A percentile compares a stretch with the other conserved stretches of the same genome.
phyloP scores from a whole-genome alignment of 2,113 vertebrate genomes.

The Callopanchax toddi region DNA sequence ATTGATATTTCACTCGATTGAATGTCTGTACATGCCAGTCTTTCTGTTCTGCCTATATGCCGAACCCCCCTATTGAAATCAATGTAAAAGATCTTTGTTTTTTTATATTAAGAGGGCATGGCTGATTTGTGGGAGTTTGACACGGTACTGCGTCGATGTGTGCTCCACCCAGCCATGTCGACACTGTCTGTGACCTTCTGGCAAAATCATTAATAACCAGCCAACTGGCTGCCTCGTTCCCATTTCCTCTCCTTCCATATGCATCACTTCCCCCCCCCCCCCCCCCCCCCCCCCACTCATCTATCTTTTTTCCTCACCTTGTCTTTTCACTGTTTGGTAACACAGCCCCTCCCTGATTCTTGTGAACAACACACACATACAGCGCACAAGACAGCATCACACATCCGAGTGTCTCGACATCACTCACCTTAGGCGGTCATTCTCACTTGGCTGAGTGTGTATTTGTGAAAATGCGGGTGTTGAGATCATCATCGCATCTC shows the following conservation, averaged over 20 bases:
- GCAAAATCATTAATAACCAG: slow-evolving; percentile 66
- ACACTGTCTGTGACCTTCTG: slow-evolving; percentile 67
- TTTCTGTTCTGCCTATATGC: slow-evolving; percentile 14
- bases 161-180: slow-evolving; percentile 54
- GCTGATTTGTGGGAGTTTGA: slow-evolving; percentile 56
- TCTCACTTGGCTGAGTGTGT: slow-evolving; percentile 6
- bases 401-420: slow-evolving; percentile 21
- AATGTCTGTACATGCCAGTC: slow-evolving; percentile 28
- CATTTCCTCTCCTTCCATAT: slow-evolving; percentile 26
- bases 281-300: slow-evolving; percentile 18
- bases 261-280: slow-evolving; percentile 20
- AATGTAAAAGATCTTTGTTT: slow-evolving; percentile 45
- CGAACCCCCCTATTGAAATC: slow-evolving; percentile 41
- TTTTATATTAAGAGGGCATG: slow-evolving; percentile 46
- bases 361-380: slow-evolving; percentile 14
- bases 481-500: background rate
- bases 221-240: slow-evolving; percentile 33
- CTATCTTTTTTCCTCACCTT: slow-evolving; percentile 32
- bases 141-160: slow-evolving; percentile 54
- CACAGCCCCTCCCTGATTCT: background rate
- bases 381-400: slow-evolving; percentile 15
- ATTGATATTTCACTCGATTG: slow-evolving; percentile 23
- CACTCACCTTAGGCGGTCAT: slow-evolving; percentile 44
- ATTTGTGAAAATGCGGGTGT: slow-evolving; percentile 4
- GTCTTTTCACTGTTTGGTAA: slow-evolving; percentile 23